Evolutionary conservation across 2,113 vertebrate genomes (phyloP).

Genomic region (Poecile atricapillus): DNA sequence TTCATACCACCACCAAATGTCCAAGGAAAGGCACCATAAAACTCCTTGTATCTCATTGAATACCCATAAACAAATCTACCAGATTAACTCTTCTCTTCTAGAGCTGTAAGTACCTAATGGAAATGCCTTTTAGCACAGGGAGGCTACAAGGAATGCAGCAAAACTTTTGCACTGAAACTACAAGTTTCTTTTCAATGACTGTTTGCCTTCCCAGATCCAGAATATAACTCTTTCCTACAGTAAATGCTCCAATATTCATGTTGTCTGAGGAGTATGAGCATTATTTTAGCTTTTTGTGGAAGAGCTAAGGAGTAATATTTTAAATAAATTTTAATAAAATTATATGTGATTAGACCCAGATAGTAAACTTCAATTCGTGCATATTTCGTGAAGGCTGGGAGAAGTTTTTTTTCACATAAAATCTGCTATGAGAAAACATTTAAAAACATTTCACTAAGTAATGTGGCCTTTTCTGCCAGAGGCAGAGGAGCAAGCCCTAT

Average conservation of each 20-base stretch:
- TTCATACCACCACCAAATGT: background rate
- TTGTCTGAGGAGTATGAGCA: background rate
- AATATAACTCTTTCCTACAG: background rate
- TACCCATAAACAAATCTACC: background rate
- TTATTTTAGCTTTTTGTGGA: background rate
- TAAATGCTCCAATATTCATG: background rate
- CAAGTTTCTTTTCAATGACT: background rate
- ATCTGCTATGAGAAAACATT: background rate
- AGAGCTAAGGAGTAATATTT: background rate
- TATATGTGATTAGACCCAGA: background rate
- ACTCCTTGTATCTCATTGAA: background rate
- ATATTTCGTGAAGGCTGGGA: background rate
- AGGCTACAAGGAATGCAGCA: background rate
- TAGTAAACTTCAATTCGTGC: background rate
- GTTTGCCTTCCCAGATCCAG: background rate
- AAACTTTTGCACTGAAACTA: background rate
- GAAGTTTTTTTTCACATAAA: background rate
- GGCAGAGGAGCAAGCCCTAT: background rate
- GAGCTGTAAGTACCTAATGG: background rate
- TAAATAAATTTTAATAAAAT: background rate
- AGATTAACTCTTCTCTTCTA: background rate
- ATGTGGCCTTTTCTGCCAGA: background rate
- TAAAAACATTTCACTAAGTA: background rate
- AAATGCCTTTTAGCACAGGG: background rate
- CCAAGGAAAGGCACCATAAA: background rate